These are phyloP conservation scores for Yponomeuta evonymella DNA, from an alignment of 2,888 invertebrate genomes.

Conservation along the genomic window DNA sequence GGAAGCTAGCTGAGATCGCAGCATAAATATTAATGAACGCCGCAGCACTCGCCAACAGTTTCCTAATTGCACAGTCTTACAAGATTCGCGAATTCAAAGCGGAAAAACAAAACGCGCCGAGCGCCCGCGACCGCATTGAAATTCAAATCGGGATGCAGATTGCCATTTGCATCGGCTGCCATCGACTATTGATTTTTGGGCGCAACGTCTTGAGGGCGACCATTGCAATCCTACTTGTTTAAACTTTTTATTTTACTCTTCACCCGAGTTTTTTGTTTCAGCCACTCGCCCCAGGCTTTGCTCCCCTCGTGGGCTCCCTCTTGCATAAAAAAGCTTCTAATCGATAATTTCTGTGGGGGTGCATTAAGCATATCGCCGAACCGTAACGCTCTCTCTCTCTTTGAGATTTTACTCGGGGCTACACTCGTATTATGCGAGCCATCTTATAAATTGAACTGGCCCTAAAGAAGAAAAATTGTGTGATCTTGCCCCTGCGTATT, in stretches of 20 bases:
- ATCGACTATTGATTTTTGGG: constrained; percentile 68
- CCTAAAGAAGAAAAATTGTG: background rate
- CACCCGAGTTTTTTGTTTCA: constrained; percentile 74
- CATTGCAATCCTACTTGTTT: constrained; percentile 71
- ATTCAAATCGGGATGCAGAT: constrained; percentile 67
- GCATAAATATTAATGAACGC: constrained; percentile 13
- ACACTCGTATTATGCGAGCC: constrained; percentile 60
- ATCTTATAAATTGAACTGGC: constrained; percentile 42
- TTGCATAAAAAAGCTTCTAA: constrained; percentile 77
- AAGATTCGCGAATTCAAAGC: constrained; percentile 32
- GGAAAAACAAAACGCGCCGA: constrained; percentile 38
- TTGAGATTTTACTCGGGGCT: constrained; percentile 67
- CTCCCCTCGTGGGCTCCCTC: constrained; percentile 70
- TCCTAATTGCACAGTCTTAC: constrained; percentile 17
- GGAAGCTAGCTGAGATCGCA: constrained; percentile 3
- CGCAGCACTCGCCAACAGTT: constrained; percentile 1
- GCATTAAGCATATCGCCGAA: constrained; percentile 75
- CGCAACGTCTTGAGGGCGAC: constrained; percentile 64
- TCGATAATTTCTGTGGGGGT: constrained; percentile 77
- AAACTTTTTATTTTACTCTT: constrained; percentile 76
- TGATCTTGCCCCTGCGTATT: constrained; percentile 3
- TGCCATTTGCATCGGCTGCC: constrained; percentile 68
- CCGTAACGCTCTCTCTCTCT: constrained; percentile 68
- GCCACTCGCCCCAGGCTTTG: constrained; percentile 61
- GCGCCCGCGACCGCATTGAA: constrained; percentile 53